Conservation (phyloP, 2,797 vertebrate species). For the Prionace glauca region DNA sequence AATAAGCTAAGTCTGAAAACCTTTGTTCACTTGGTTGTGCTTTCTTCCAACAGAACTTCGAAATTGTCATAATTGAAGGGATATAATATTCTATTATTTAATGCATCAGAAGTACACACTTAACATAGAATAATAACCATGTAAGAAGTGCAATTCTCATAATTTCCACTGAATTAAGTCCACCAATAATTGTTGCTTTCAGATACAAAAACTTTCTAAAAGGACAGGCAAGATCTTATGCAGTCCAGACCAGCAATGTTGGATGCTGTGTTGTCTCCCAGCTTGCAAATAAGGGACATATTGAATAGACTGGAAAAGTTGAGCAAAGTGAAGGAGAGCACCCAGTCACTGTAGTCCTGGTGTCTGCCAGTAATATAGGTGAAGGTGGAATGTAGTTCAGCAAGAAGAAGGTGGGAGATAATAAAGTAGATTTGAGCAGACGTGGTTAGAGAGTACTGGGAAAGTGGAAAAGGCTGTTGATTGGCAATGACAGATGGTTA, state of each 20-base stretch:
- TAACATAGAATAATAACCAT: neutral
- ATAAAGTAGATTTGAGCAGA: neutral
- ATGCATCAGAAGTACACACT: neutral
- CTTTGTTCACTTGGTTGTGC: neutral
- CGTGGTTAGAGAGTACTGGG: no score
- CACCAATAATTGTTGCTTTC: neutral
- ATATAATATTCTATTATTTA: neutral
- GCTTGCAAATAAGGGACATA: neutral
- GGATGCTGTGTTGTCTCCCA: neutral
- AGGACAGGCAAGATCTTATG: neutral
- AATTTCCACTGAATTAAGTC: neutral
- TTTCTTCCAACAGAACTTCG: neutral
- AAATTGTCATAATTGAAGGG: neutral
- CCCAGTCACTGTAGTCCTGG: neutral
- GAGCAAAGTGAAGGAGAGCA: neutral
- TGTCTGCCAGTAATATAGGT: neutral
- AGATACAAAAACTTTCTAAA: neutral
- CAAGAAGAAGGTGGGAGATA: neutral
- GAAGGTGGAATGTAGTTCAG: neutral
- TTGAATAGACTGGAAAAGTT: neutral
- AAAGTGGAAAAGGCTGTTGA: no score
- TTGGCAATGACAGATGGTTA: no score
- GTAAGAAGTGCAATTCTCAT: neutral
- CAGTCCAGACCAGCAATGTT: neutral
- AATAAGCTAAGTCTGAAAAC: neutral